Evolutionary conservation across 2,888 invertebrate genomes (phyloP), one percentile per base, ranked within the genome.

Genomic region (Oscheius onirici): DNA sequence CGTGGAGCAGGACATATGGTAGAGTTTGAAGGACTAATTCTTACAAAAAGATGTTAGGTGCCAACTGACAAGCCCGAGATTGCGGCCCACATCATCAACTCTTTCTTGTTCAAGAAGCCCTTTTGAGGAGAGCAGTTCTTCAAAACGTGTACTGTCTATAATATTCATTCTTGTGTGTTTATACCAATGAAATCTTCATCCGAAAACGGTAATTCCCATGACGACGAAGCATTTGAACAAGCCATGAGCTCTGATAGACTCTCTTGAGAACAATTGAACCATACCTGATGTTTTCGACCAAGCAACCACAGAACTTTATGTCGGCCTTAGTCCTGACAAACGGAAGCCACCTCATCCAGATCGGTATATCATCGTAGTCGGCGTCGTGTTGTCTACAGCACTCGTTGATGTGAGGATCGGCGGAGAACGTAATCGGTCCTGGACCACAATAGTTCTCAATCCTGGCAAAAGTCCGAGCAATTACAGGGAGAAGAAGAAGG

Each of bases 1-100:
- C 61, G 77, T 6, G 78, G 76, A 28, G 93, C 93, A 15, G 93
- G 94, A 0, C 93, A 94, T 43, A 49, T 49, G 34, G 34, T 34
- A 46, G 61, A 43, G 61, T 41, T 17, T 34, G 61, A 11, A 34
- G 41, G 15, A 55, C 26, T 34, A 8, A 34, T 8, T 34, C 8
- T 3, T 34, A 93, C 93, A 34, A 34, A 34, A 34, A 8, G 3
- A 34, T 34, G 5, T 34, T 34, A 34, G 92, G 92, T 93, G 11
- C 93, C 93, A 0, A 90, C 77, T 28, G 79, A 79, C 66, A 79
- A 79, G 61, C 79, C 79, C 34, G 63, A 72, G 2, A 75, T 79
- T 22, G 77, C 79, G 43, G 73, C 72, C 41, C 77, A 79, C 54
- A 75, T 79, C 46, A 71, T 79, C 52, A 69, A 74, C 49, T 52